A percentile compares a stretch with the other conserved stretches of the same genome.
phyloP scores from a whole-genome alignment of 2,113 vertebrate species.

The Phodopus roborovskii region DNA sequence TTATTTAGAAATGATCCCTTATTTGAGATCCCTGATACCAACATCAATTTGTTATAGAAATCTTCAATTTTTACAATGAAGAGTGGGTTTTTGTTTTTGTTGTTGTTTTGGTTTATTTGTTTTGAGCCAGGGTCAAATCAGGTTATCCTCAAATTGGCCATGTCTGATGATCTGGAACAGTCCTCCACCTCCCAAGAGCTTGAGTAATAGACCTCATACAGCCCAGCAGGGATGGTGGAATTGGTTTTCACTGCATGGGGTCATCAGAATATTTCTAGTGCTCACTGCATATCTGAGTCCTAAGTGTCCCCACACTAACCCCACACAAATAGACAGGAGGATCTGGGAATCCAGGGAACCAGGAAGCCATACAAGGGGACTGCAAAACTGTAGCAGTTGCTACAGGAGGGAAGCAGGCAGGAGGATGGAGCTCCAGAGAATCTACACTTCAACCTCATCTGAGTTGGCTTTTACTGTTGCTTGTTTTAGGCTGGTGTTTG shows the following conservation, averaged over 20 bases:
- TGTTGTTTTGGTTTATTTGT: background rate
- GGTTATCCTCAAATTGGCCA: background rate
- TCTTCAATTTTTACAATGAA: background rate
- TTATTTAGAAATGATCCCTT: conserved; percentile 36
- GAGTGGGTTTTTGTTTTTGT: background rate
- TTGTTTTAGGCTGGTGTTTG: background rate
- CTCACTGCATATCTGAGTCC: background rate
- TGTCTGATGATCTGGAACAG: background rate
- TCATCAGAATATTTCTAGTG: conserved; percentile 24
- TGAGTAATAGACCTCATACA: background rate
- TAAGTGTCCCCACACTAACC: background rate
- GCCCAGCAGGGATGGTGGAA: background rate
- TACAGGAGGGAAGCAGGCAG: background rate
- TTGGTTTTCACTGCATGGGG: conserved; percentile 4
- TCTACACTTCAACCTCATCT: background rate
- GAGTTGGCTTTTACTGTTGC: background rate
- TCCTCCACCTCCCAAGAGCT: background rate
- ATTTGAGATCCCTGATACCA: background rate
- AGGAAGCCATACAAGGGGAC: background rate
- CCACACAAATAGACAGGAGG: background rate
- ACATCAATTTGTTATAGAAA: conserved; percentile 41
- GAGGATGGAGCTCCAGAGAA: background rate
- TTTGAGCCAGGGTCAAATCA: background rate
- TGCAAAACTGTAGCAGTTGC: background rate
- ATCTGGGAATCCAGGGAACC: background rate